A percentile compares a stretch with the other conserved stretches of the same genome.
phyloP scores from a whole-genome alignment of 2,113 vertebrate species.

The Onychostruthus taczanowskii region DNA sequence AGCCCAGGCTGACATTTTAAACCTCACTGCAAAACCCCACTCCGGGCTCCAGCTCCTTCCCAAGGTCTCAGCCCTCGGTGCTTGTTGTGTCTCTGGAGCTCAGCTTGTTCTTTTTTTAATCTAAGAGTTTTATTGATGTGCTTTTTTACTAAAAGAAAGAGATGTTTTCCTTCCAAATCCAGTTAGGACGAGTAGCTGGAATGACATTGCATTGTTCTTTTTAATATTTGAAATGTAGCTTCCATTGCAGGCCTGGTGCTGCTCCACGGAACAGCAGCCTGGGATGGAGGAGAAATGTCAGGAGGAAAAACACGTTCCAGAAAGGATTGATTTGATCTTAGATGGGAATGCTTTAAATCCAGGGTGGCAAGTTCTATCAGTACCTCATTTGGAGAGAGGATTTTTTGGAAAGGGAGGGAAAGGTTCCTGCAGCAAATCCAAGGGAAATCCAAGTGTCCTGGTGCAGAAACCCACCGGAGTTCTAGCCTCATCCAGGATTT shows the following conservation, averaged over 20 bases:
- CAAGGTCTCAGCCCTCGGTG: neutral
- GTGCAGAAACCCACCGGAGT: neutral
- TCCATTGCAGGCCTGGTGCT: neutral
- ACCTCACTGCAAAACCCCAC: neutral
- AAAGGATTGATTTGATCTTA: neutral
- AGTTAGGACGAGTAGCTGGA: neutral
- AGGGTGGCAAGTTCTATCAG: neutral
- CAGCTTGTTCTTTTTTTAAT: neutral
- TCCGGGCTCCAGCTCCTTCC: neutral
- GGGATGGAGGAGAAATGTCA: neutral
- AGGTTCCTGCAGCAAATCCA: too few species aligned
- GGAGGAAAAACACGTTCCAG: fast-evolving
- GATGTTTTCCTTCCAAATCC: neutral
- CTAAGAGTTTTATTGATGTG: neutral
- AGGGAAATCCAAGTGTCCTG: neutral
- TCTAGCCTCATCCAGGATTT: neutral
- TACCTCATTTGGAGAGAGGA: neutral
- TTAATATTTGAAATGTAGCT: neutral
- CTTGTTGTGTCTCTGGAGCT: neutral
- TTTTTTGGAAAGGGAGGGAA: neutral
- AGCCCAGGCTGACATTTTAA: neutral
- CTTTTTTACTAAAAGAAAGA: neutral
- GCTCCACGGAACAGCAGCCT: neutral
- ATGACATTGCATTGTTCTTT: neutral
- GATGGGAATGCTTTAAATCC: neutral